Percentiles rank a stretch among this genome's conserved stretches.
Evolutionary conservation across 2,888 invertebrate genomes (phyloP).

Genomic region (Drosophila pseudotakahashii): DNA sequence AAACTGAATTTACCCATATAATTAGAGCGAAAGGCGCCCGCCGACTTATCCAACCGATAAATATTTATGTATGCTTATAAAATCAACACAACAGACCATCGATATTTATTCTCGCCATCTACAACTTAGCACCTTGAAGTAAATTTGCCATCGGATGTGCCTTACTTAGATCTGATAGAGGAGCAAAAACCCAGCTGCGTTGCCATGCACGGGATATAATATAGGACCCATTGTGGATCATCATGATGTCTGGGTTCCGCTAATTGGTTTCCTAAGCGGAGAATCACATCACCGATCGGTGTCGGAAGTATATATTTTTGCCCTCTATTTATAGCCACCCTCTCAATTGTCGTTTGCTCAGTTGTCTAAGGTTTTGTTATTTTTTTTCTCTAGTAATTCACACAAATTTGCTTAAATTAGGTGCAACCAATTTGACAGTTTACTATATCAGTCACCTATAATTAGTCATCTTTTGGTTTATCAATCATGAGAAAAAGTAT

Average conservation of each 20-base stretch:
- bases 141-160: slow-evolving; percentile 14
- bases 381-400: not conserved
- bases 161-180: not conserved
- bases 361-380: slow-evolving; percentile 2
- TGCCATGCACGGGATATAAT: slow-evolving; percentile 22
- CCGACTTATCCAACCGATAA: slow-evolving; percentile 24
- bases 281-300: slow-evolving; percentile 21
- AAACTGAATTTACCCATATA: slow-evolving; percentile 17
- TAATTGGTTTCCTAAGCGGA: slow-evolving; percentile 27
- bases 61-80: slow-evolving; percentile 39
- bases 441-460: slow-evolving; percentile 1
- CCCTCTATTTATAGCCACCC: slow-evolving; percentile 28
- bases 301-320: slow-evolving; percentile 21
- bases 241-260: slow-evolving; percentile 24
- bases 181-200: slow-evolving; percentile 13
- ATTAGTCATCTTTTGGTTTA: slow-evolving; percentile 13
- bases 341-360: slow-evolving; percentile 22
- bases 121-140: slow-evolving; percentile 36
- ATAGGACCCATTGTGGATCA: slow-evolving; percentile 9
- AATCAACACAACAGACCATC: slow-evolving; percentile 17
- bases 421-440: slow-evolving; percentile 13
- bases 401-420: slow-evolving; percentile 34
- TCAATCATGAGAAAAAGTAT: no score
- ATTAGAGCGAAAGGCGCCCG: slow-evolving; percentile 19
- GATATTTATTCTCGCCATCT: slow-evolving; percentile 21